Base-by-base conservation (phyloP, 1,140 invertebrate genomes). In the Ladona fulva region DNA sequence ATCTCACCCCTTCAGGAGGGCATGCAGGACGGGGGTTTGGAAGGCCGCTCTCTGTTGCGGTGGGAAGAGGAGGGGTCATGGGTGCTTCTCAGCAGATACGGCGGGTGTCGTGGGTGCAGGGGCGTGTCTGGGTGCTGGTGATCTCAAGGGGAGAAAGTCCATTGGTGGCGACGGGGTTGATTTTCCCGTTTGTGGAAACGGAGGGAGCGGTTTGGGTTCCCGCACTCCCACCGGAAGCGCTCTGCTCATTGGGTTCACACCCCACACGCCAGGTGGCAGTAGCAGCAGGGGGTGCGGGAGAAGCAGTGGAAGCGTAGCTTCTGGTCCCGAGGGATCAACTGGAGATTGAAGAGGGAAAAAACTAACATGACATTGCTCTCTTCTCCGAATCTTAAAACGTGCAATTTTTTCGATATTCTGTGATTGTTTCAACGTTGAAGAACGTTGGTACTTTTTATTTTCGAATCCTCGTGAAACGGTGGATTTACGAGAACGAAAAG, bases 1-100 rank as follows among this genome's bases (percentile, higher is more conserved):
- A 81, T 93, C 92, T 8, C 92, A 92, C 78, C 92, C 91, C 82
- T 94, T 94, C 83, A 85, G 92, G 52, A 66, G 52, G 52, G 52
- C 52, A 22, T 66, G 52, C 52, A 16, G 52, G 52, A 22, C 52
- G 16, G 52, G 52, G 5, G 52, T 66, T 16, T 66, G 52, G 52
- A 16, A 22, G 52, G 52, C 52, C 52, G 52, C 52, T 22, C 52
- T 66, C 52, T 66, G 52, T 12, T 66, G 52, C 52, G 52, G 52
- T 22, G 52, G 52, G 52, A 66, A 66, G 52, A 22, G 52, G 52
- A 16, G 52, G 52, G 16, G 52, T 22, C 52, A 22, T 16, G 52
- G 52, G 52, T 66, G 52, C 52, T 66, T 66, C 52, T 66, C 52
- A 1, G 52, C 52, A 1, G 52, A 66, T 5, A 66, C 52, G 3